These are phyloP conservation scores for Pseudomyrmex concolor DNA, from an alignment of 1,140 invertebrate genomes.

Conservation along the genomic window DNA sequence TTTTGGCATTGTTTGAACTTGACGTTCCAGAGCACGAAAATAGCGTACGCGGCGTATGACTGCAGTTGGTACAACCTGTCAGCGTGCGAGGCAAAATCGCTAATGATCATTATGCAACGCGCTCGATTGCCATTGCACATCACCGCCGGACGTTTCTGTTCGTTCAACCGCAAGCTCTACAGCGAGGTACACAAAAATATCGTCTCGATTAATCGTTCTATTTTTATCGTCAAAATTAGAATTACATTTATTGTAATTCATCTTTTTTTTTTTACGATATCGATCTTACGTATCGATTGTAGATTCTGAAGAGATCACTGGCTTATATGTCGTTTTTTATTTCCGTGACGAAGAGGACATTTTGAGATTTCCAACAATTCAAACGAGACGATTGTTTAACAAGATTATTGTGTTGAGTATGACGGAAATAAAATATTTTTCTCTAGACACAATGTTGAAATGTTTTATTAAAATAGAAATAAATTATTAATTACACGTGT, in stretches of 20 bases:
- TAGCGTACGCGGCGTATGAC: slow-evolving; percentile 72
- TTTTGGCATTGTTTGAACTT: slow-evolving; percentile 20
- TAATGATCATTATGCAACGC: slow-evolving; percentile 75
- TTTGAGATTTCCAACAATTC: slow-evolving; percentile 13
- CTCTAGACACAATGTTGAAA: not conserved
- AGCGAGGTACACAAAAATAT: slow-evolving; percentile 32
- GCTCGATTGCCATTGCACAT: slow-evolving; percentile 70
- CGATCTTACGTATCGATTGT: slow-evolving; percentile 32
- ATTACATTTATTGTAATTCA: not conserved
- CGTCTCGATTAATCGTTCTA: not conserved
- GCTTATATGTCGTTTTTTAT: slow-evolving; percentile 71
- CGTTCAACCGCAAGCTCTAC: slow-evolving; percentile 67
- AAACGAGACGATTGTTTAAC: slow-evolving; percentile 11
- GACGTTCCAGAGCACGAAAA: slow-evolving; percentile 71
- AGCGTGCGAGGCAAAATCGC: slow-evolving; percentile 53
- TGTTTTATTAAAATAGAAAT: slow-evolving; percentile 3
- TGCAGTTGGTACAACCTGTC: slow-evolving; percentile 76
- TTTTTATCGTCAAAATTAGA: not conserved
- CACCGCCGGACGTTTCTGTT: slow-evolving; percentile 74
- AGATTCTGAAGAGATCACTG: slow-evolving; percentile 72
- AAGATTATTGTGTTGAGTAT: not conserved
- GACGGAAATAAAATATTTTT: slow-evolving; percentile 25
- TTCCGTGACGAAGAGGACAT: slow-evolving; percentile 42
- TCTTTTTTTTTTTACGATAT: not conserved
- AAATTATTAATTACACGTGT: slow-evolving; percentile 5